phyloP scores from a whole-genome alignment of 2,113 vertebrate genomes.

The Burhinus oedicnemus region DNA sequence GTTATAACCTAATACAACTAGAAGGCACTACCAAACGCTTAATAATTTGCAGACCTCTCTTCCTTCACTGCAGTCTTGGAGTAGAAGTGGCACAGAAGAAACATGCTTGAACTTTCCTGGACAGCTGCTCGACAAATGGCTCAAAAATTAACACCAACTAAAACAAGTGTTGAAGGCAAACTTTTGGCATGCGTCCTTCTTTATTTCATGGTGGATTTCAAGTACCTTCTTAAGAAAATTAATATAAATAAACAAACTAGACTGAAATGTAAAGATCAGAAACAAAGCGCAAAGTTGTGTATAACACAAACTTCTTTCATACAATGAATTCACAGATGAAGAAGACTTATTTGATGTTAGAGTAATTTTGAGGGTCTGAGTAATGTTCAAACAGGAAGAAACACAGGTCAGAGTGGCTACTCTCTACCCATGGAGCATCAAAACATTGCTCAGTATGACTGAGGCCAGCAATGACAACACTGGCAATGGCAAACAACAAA shows the following conservation, averaged over 20 bases:
- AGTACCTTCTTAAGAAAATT: neutral
- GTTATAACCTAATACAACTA: conserved; percentile 14
- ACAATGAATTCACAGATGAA: neutral
- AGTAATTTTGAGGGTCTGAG: neutral
- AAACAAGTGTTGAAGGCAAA: neutral
- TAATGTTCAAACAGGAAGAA: neutral
- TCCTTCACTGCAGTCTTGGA: neutral
- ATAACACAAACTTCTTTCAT: neutral
- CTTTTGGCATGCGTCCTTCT: neutral
- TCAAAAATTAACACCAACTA: conserved; percentile 1
- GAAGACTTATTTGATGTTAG: neutral
- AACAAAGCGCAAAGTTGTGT: neutral
- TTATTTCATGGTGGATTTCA: neutral
- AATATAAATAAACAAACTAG: neutral
- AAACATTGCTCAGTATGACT: neutral
- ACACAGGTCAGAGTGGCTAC: neutral
- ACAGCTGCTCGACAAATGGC: conserved; percentile 24
- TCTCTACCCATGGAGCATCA: neutral
- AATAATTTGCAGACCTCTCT: conserved; percentile 14
- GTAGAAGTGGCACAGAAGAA: neutral
- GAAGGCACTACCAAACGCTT: conserved; percentile 33
- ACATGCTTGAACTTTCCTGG: neutral
- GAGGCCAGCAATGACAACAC: neutral
- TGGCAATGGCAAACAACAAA: neutral
- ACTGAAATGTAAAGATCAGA: neutral